Evolutionary conservation across 2,113 vertebrate species (phyloP).

Genomic region (Globicephala melas): DNA sequence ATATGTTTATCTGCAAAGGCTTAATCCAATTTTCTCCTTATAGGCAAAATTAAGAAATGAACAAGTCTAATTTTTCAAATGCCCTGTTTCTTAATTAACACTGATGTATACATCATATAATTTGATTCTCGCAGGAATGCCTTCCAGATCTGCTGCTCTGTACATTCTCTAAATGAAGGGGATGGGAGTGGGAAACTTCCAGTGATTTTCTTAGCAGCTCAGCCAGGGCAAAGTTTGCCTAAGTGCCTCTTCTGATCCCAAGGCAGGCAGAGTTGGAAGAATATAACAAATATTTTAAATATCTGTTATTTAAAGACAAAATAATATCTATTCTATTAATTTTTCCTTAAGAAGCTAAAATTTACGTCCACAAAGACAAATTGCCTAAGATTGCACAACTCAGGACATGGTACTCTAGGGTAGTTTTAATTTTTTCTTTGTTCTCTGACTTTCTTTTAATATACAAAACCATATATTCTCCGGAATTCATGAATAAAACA

Average conservation of each 20-base stretch:
- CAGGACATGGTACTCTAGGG: background rate
- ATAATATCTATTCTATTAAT: background rate
- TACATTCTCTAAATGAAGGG: background rate
- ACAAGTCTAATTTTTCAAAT: background rate
- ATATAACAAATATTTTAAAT: background rate
- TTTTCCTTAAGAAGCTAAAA: background rate
- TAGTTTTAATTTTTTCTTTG: background rate
- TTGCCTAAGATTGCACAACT: background rate
- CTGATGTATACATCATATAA: accelerated
- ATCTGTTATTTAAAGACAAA: background rate
- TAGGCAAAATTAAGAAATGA: background rate
- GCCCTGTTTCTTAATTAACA: background rate
- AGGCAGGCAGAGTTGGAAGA: background rate
- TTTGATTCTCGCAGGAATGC: background rate
- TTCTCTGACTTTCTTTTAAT: background rate
- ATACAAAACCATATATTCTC: background rate
- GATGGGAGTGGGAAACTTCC: background rate
- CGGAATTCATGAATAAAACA: background rate
- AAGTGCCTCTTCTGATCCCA: background rate
- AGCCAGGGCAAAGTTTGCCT: background rate
- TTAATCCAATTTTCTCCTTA: background rate
- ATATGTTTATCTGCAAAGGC: background rate
- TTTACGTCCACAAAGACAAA: background rate
- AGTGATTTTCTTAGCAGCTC: no score
- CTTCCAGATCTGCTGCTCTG: background rate